A percentile compares a stretch with the other conserved stretches of the same genome.
Conservation (phyloP, 2,888 invertebrate genomes). For the Rhagonycha lutea region DNA sequence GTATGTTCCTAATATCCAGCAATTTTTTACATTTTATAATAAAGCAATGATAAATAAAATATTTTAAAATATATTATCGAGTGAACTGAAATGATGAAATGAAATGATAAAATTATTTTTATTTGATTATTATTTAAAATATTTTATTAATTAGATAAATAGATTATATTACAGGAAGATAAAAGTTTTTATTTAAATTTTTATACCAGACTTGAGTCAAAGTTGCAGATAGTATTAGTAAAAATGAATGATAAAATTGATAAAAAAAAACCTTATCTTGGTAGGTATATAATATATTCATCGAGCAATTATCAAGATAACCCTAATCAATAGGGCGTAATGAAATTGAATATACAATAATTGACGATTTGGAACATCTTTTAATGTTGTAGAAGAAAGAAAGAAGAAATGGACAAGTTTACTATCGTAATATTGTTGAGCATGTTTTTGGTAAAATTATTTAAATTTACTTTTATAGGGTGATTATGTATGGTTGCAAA, state of each 20-base stretch:
- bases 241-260: not conserved
- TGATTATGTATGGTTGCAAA: conserved; percentile 89
- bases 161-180: not conserved
- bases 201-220: not conserved
- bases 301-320: not conserved
- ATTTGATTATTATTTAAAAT: no score
- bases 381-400: not conserved
- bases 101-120: no score
- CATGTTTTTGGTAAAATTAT: not conserved
- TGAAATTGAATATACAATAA: not conserved
- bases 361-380: not conserved
- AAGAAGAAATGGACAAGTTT: not conserved
- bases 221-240: not conserved
- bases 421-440: not conserved
- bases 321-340: not conserved
- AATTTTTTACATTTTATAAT: not conserved
- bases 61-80: no score
- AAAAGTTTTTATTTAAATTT: not conserved
- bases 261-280: not conserved
- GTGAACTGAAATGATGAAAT: no score
- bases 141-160: no score
- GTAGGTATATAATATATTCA: not conserved
- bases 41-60: not conserved
- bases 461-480: conserved; percentile 62
- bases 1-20: not conserved